Evolutionary conservation across 2,888 invertebrate genomes (phyloP), one percentile per base, ranked within the genome.

Genomic region (Cephus rjabovi): DNA sequence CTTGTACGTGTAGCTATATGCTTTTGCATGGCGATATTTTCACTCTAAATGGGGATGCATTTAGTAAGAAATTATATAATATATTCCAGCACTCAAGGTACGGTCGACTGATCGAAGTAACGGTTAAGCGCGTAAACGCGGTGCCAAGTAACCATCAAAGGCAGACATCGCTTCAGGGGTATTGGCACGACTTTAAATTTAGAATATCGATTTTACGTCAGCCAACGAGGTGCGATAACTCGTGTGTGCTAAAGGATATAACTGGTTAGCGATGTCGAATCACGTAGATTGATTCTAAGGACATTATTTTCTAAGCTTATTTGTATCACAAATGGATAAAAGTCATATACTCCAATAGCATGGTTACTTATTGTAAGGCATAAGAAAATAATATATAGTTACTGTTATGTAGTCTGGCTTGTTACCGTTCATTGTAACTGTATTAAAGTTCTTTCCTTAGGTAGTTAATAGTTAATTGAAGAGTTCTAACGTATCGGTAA

Each of bases 161-260:
- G 56, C 56, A 56, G 56, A 56, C 56, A 23, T 9, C 56, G 56
- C 56, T 56, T 15, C 56, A 56, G 56, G 56, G 56, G 9, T 56
- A 56, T 56, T 56, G 37, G 35, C 78, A 40, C 79, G 80, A 79
- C 82, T 82, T 83, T 81, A 83, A 84, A 83, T 83, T 84, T 83
- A 82, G 83, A 80, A 80, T 81, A 84, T 84, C 81, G 84, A 82
- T 80, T 78, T 68, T 68, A n/a, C 69, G 74, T 30, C 73, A 40
- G 40, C 56, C 30, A 71, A 34, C 31, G 73, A 69, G 30, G 68
- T 74, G 73, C 74, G 73, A 74, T 70, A 79, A 81, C 77, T 76
- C 70, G 12, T 68, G 40, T 56, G 70, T 75, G 76, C 56, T 69
- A n/a, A 23, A 23, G 34, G 31, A 33, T 71, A 71, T 34, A 71